Evolutionary conservation across 2,797 vertebrate genomes (phyloP), one percentile per base, ranked within the genome.

Genomic region (Aselliscus stoliczkanus): DNA sequence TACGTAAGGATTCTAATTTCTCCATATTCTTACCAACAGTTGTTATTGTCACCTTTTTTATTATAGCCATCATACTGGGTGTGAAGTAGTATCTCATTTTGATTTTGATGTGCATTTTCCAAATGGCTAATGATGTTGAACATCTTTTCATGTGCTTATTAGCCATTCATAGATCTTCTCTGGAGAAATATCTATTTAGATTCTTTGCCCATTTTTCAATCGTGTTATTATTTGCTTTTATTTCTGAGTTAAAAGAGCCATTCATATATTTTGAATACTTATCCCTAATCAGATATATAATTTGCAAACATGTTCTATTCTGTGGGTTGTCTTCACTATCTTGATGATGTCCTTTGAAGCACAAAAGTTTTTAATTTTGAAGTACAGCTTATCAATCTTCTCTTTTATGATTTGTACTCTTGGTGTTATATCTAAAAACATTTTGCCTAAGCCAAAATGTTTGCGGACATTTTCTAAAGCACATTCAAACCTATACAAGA

Each of bases 181-280:
- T 72, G 58, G 54, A 88, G 23, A 93, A 87, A 67, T 73, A 27
- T 62, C 42, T 47, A 54, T 62, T 92, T 47, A 42, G 42, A 84
- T 37, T 12, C 37, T 64, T 80, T 60, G 23, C 1, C 58, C 14
- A 76, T 72, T 93, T 95, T 94, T 60, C 62, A 94, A 42, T 56
- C 60, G 39, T 21, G 25, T 94, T 65, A 58, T 88, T 87, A 58
- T 88, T 87, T 88, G 31, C 60, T 95, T 95, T 90, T 60, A 79
- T 67, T 67, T 73, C 50, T 65, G 31, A 80, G 39, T 52, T 75
- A 72, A 77, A 80, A 60, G 75, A 89, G 39, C 60, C 85, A 60
- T 81, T 42, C n/a, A 88, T 72, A 34, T 50, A 65, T 50, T 93
- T 88, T 82, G 20, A 58, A 90, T 83, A 79, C 7, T 69, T 82